Conservation (phyloP, 1,140 invertebrate species). For the Pseudomyrmex flavicornis region DNA sequence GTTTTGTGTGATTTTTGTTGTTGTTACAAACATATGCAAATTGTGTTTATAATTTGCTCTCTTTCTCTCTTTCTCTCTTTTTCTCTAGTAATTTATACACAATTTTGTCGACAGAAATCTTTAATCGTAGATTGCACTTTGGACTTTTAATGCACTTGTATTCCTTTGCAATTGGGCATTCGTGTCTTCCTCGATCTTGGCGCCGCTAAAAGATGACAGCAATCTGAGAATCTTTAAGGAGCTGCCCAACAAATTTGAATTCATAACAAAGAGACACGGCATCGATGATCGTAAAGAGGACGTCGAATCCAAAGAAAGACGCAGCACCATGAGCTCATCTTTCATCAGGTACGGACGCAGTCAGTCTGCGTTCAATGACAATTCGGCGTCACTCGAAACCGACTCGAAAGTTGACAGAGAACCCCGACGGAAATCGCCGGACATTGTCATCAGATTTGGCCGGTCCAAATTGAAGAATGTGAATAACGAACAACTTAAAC, state of each 20-base stretch:
- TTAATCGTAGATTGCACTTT: slow-evolving; percentile 71
- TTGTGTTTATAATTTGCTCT: too few relatives aligned
- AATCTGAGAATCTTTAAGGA: slow-evolving; percentile 65
- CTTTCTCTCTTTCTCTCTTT: too few relatives aligned
- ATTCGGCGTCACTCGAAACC: background rate
- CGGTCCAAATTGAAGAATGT: slow-evolving; percentile 65
- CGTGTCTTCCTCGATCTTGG: slow-evolving; percentile 68
- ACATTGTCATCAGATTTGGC: slow-evolving; percentile 82
- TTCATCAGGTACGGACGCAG: slow-evolving; percentile 81
- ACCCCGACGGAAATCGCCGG: slow-evolving; percentile 72
- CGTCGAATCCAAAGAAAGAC: slow-evolving; percentile 79
- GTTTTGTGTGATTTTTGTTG: too few relatives aligned
- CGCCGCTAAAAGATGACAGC: slow-evolving; percentile 66
- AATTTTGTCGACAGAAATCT: background rate
- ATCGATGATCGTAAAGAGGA: slow-evolving; percentile 61
- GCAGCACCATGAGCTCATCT: slow-evolving; percentile 78
- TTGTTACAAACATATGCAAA: too few relatives aligned
- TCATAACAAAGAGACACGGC: slow-evolving; percentile 73
- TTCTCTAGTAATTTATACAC: background rate
- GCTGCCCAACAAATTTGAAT: slow-evolving; percentile 75
- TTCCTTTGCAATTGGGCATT: slow-evolving; percentile 71
- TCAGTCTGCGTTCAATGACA: slow-evolving; percentile 58
- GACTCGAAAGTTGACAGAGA: slow-evolving; percentile 60
- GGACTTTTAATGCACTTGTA: slow-evolving; percentile 71
- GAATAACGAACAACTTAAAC: slow-evolving; percentile 44